Evolutionary conservation across 2,797 vertebrate species (phyloP), one percentile per base, ranked within the genome.

Genomic region (Coracias cyanogaster): DNA sequence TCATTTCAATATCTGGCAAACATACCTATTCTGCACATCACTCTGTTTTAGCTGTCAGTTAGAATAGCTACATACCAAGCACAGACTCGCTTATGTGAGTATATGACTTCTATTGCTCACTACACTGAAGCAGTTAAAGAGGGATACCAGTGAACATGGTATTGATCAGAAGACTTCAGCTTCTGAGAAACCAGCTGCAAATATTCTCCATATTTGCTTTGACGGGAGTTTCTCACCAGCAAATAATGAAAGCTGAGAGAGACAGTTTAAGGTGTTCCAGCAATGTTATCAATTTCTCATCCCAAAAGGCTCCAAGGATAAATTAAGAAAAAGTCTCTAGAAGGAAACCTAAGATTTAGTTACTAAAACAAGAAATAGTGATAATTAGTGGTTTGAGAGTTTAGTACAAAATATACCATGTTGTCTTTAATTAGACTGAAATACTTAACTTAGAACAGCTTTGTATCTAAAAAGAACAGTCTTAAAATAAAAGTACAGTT

Each of bases 401-500:
- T 48, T 26, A 88, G 64, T 48, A 87, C 35, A 89, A 91, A 72
- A 93, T 33, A 89, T 15, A 43, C 67, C 60, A 54, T 7, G 15
- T 49, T 72, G 48, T 62, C 64, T 89, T 71, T 85, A 90, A 78
- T 72, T 64, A 81, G 37, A 66, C 48, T 66, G 70, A 84, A 65
- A 86, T 25, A 83, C 67, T 86, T 77, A 57, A 48, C 64, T 61
- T 78, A 17, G 26, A 61, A 92, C 46, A 83, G 54, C 17, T 85
- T 83, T 64, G 45, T 33, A 89, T 55, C n/a, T 66, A 82, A 82
- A 74, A 74, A 91, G 62, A 90, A 79, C 41, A 86, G 11, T 33
- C 49, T 93, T 21, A 83, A 82, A 84, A 65, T 39, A 93, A 24
- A 96, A 85, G n/a, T 62, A 76, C 33, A 76, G 51, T 58, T 79